Evolutionary conservation across 1,140 invertebrate genomes (phyloP), one percentile per base, ranked within the genome.

Genomic region (Diuraphis noxia): DNA sequence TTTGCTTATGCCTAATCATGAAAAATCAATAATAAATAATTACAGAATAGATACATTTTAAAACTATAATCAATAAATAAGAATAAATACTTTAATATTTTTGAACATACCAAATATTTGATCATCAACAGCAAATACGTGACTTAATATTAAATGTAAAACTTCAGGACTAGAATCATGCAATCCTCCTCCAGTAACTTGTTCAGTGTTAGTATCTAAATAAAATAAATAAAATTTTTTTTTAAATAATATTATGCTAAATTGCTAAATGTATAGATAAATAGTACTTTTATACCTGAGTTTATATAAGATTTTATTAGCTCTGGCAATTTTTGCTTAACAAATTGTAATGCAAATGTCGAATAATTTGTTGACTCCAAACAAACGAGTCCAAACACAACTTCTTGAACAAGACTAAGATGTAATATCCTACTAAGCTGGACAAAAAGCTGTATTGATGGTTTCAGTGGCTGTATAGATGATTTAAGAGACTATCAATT

Each of bases 131-230:
- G 91, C 92, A n/a, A 92, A 92, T 23, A 93, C 89, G 92, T 92
- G 92, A 82, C 89, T 92, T 41, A 97, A 94, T 92, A 98, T 96
- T 88, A 97, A 95, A 94, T 98, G 97, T 93, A 98, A 95, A 92
- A 98, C 95, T 95, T 98, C 97, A 92, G 97, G 96, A 92, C 96
- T 96, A 92, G 97, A 96, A 94, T 98, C 97, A 95, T 97, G 96
- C 92, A 98, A 95, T 91, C 97, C 97, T 93, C 96, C 96, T 94
- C 97, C 97, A 93, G 96, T 96, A 93, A 87, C 25, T 91, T 91
- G 89, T 23, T 82, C 77, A n/a, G 89, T 82, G 40, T 49, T 91
- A 25, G 34, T 46, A 38, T 91, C 89, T 91, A 52, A 82, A 21
- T 36, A 82, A 82, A 40, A n/a, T 17, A 30, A 25, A 36, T 90